A percentile compares a stretch with the other conserved stretches of the same genome.
Evolutionary conservation across 2,797 vertebrate species (phyloP).

Genomic region (Benthosema pterotum): DNA sequence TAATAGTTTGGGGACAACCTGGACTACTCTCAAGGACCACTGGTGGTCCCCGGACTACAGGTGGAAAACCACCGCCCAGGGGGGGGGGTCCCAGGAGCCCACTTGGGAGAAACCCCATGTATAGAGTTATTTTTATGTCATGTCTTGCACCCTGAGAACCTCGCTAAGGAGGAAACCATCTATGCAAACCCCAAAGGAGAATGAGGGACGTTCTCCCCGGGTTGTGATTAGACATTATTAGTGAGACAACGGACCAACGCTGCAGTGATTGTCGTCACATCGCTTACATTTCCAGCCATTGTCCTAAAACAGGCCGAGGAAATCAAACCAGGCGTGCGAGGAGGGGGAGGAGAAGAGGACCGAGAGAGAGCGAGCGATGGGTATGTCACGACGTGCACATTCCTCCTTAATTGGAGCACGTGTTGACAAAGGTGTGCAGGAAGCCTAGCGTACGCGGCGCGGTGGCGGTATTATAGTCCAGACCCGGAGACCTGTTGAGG

Average conservation of each 20-base stretch:
- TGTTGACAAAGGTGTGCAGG: slow-evolving; percentile 18
- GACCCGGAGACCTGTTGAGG: slow-evolving; percentile 38
- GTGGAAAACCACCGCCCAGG: too few relatives aligned
- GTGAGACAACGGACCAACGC: slow-evolving; percentile 11
- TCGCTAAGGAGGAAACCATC: slow-evolving; percentile 24
- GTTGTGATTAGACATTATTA: slow-evolving; percentile 48
- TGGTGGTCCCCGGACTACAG: too few relatives aligned
- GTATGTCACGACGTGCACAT: slow-evolving; percentile 9
- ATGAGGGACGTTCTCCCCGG: slow-evolving; percentile 22
- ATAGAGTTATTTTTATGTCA: neutral
- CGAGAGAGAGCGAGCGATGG: slow-evolving; percentile 2
- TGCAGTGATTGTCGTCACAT: slow-evolving; percentile 17
- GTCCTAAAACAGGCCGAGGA: slow-evolving; percentile 17
- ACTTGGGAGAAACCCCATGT: too few relatives aligned
- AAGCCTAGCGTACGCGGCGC: slow-evolving; percentile 14
- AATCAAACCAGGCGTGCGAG: slow-evolving; percentile 14
- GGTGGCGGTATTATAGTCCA: slow-evolving; percentile 23
- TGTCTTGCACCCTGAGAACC: slow-evolving; percentile 37
- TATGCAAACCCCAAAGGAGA: slow-evolving; percentile 21
- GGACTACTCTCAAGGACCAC: too few relatives aligned
- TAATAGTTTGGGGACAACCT: too few relatives aligned
- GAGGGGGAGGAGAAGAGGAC: too few relatives aligned
- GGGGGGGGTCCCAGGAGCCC: too few relatives aligned
- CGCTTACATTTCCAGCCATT: slow-evolving; percentile 29
- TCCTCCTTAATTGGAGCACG: slow-evolving; percentile 27